Conservation (phyloP, 2,888 invertebrate genomes). For the Parnassius glacialis region DNA sequence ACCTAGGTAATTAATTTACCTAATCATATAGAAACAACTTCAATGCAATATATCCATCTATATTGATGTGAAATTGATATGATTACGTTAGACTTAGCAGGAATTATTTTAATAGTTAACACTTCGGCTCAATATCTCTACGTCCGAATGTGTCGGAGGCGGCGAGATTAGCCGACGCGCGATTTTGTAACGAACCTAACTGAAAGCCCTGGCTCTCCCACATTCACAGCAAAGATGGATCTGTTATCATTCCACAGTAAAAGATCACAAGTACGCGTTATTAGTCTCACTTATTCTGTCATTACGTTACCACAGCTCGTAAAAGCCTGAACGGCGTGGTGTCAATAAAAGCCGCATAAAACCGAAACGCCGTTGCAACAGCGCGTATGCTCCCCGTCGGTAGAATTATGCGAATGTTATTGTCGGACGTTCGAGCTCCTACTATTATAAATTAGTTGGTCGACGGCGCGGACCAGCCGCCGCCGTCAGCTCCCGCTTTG, state of each 20-base stretch:
- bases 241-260: conserved; percentile 44
- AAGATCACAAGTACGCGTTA: conserved; percentile 70
- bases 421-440: conserved; percentile 43
- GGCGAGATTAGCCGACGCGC: background rate
- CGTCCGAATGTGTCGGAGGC: background rate
- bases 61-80: conserved; percentile 76
- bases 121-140: conserved; percentile 39
- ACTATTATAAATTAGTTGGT: conserved; percentile 56
- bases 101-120: conserved; percentile 72
- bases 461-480: conserved; percentile 65
- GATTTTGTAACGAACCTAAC: conserved; percentile 25
- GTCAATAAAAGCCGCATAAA: conserved; percentile 51
- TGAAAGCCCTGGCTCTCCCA: conserved; percentile 28
- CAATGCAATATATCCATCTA: conserved; percentile 75
- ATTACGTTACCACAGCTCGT: conserved; percentile 70
- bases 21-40: conserved; percentile 71
- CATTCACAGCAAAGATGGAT: conserved; percentile 39
- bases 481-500: conserved; percentile 42
- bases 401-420: conserved; percentile 48
- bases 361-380: conserved; percentile 29
- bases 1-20: conserved; percentile 67
- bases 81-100: conserved; percentile 62
- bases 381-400: conserved; percentile 22
- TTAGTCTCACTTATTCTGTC: conserved; percentile 81
- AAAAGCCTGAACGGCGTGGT: conserved; percentile 43